phyloP scores from a whole-genome alignment of 2,113 vertebrate species.

The Columbina picui region DNA sequence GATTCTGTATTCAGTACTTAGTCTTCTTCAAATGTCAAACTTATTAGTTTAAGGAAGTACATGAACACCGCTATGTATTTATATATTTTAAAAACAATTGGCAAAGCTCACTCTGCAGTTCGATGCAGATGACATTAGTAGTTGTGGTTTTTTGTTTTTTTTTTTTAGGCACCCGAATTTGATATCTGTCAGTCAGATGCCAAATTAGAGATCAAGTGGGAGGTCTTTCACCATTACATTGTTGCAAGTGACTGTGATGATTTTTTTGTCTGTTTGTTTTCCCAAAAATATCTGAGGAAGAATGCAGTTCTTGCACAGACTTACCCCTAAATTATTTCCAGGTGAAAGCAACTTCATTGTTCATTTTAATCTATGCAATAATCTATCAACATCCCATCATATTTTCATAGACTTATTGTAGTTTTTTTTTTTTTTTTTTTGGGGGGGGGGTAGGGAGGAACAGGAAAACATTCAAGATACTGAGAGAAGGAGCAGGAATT shows the following conservation, averaged over 20 bases:
- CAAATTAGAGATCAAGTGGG: background rate
- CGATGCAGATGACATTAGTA: background rate
- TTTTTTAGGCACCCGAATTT: background rate
- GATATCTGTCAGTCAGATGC: background rate
- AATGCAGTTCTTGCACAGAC: background rate
- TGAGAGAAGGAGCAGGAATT: background rate
- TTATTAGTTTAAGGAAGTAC: background rate
- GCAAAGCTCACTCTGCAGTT: background rate
- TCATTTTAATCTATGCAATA: background rate
- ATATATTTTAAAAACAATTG: background rate
- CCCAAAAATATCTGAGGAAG: background rate
- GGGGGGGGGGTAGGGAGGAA: accelerated
- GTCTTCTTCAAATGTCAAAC: background rate
- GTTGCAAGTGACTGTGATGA: background rate
- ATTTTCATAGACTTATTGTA: background rate
- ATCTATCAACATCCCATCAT: background rate
- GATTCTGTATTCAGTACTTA: background rate
- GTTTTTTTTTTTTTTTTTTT: background rate
- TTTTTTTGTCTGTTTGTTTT: background rate
- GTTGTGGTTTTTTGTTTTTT: background rate
- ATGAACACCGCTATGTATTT: background rate
- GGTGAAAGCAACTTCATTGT: background rate
- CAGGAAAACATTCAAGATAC: background rate
- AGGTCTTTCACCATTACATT: background rate
- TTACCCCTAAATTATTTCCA: background rate